Base-by-base conservation (phyloP, 2,888 invertebrate species). In the Watsonalla binaria region DNA sequence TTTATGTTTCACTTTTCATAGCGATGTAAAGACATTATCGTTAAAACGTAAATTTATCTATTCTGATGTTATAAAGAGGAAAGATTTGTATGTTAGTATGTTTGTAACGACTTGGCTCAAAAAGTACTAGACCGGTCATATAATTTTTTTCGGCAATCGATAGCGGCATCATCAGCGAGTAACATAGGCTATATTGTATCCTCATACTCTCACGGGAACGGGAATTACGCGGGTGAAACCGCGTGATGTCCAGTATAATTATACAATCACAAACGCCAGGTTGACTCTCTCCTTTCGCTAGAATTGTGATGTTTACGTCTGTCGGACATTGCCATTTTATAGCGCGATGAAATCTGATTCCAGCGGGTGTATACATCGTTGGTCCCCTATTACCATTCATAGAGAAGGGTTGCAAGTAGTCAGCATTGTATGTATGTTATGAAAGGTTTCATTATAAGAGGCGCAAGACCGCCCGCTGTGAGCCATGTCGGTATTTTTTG, bases 391-490 rank as follows among this genome's bases (percentile, higher is more conserved):
- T 39, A 0, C 37, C 49, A 35, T 37, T 49, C 6, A 46, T 47
- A 56, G 52, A 51, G 53, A 51, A 47, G 50, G 46, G 49, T 48
- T 52, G 52, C 53, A 57, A 53, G 47, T 52, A 34, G 35, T 24
- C 46, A 48, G 48, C 62, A 60, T 49, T 53, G 52, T 55, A 59
- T 52, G 47, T 56, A 45, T 47, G 48, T 50, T 45, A 54, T 50
- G 49, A 50, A 56, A 50, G 53, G 47, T 53, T 54, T 48, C 52
- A 14, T 45, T 48, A 46, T 45, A 47, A 56, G 57, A 59, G 24
- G 56, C 55, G 33, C 24, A 42, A 55, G 61, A 58, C 56, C 57
- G 53, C 57, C 57, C 48, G 55, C 59, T 59, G 59, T 46, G 57
- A 53, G 52, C 49, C 51, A 49, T 54, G 57, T 49, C 46, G 55